A percentile compares a stretch with the other conserved stretches of the same genome.
Conservation (phyloP, 1,140 invertebrate genomes). For the Cyrtorhinus lividipennis region DNA sequence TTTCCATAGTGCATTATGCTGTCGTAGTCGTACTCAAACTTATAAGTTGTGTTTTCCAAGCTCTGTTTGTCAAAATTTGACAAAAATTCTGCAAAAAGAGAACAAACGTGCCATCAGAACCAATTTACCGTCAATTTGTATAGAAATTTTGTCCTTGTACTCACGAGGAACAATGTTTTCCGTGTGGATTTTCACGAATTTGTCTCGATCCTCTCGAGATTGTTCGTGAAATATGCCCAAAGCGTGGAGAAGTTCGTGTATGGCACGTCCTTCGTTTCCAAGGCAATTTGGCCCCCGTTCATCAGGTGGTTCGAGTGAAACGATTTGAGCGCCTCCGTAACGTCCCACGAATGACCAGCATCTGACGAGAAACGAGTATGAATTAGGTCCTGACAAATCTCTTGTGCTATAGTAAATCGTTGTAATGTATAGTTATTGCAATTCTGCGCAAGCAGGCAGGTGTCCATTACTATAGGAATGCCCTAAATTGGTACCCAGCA, state of each 20-base stretch:
- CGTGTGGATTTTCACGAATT: constrained; percentile 39
- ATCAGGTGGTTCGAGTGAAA: constrained; percentile 47
- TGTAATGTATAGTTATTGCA: no score
- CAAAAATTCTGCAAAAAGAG: constrained; percentile 35
- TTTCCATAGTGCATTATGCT: constrained; percentile 60
- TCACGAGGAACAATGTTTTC: constrained; percentile 41
- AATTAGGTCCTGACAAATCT: no score
- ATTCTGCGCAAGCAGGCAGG: no score
- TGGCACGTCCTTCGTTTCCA: constrained; percentile 40
- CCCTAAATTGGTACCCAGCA: no score
- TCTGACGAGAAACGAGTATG: no score
- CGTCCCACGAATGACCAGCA: constrained; percentile 54
- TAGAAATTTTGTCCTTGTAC: not conserved
- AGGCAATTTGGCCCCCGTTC: constrained; percentile 40
- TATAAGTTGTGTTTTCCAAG: constrained; percentile 42
- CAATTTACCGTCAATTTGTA: not conserved
- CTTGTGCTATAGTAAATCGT: not conserved
- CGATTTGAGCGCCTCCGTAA: constrained; percentile 46
- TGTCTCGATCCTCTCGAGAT: constrained; percentile 42
- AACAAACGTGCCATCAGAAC: no score
- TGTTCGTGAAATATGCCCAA: constrained; percentile 51
- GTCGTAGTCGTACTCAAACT: constrained; percentile 53
- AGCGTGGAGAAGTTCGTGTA: constrained; percentile 52
- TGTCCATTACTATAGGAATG: no score
- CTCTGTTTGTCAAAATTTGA: constrained; percentile 46